A percentile compares a stretch with the other conserved stretches of the same genome.
phyloP scores from a whole-genome alignment of 2,113 vertebrate species.

The Psilopsiagon aurifrons region DNA sequence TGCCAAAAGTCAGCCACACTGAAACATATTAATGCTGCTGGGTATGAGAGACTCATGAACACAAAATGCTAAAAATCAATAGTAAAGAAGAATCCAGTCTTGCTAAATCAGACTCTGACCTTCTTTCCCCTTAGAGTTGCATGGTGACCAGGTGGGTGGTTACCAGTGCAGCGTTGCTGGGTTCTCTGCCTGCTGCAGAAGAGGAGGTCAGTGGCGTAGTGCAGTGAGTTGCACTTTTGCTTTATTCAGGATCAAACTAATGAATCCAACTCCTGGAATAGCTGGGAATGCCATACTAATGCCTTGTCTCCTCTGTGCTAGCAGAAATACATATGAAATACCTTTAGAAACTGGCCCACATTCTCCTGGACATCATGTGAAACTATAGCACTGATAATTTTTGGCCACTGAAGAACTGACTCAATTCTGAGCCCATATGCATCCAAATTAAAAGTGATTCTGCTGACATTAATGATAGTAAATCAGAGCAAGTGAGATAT shows the following conservation, averaged over 20 bases:
- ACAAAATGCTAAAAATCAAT: constrained; percentile 9
- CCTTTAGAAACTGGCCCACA: not conserved
- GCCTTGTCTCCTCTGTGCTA: not conserved
- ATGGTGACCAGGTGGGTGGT: not conserved
- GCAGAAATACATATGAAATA: not conserved
- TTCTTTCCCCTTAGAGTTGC: not conserved
- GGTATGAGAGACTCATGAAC: not conserved
- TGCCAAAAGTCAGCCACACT: not conserved
- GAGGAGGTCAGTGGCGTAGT: not conserved
- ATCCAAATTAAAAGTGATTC: not conserved
- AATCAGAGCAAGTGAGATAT: not conserved
- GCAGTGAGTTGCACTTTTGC: not conserved
- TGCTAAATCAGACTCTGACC: not conserved
- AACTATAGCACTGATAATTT: not conserved
- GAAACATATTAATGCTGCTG: not conserved
- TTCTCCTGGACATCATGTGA: not conserved
- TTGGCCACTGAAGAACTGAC: not conserved
- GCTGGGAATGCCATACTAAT: not conserved
- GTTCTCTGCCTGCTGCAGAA: not conserved
- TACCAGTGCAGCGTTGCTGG: not conserved
- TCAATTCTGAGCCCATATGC: accelerated
- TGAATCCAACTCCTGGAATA: not conserved
- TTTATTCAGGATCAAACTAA: not conserved
- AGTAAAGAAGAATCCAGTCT: not conserved
- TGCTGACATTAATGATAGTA: not conserved